phyloP scores from a whole-genome alignment of 2,797 vertebrate genomes.

The Sus cebifrons region DNA sequence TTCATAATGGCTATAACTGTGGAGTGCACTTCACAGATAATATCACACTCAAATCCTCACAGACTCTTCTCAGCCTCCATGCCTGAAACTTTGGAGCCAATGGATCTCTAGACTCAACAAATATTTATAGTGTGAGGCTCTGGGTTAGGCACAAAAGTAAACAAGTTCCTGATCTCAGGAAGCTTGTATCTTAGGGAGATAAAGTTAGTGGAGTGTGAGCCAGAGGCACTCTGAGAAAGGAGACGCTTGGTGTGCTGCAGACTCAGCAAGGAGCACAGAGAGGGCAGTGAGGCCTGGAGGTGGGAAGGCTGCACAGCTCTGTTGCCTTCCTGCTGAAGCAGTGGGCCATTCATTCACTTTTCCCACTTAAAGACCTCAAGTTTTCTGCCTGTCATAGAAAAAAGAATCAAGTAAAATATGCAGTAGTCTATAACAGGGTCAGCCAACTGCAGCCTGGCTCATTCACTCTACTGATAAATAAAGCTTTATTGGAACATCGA shows the following conservation, averaged over 20 bases:
- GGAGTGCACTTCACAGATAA: background rate
- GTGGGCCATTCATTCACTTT: background rate
- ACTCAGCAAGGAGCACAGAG: background rate
- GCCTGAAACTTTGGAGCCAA: background rate
- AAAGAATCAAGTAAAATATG: background rate
- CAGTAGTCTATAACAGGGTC: background rate
- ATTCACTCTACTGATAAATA: background rate
- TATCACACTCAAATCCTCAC: background rate
- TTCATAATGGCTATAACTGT: background rate
- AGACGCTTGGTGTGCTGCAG: background rate
- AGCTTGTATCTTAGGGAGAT: conserved; percentile 42
- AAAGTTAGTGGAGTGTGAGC: background rate
- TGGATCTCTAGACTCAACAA: conserved; percentile 8
- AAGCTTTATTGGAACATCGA: background rate
- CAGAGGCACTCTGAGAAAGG: background rate
- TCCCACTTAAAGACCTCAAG: background rate
- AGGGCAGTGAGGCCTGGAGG: accelerated
- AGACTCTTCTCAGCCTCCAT: conserved; percentile 30
- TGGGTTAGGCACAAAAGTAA: conserved; percentile 29
- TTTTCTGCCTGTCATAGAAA: background rate
- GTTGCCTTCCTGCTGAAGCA: background rate
- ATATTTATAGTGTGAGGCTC: background rate
- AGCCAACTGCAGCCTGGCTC: background rate
- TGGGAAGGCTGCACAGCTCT: background rate
- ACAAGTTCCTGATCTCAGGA: background rate